Base-by-base conservation (phyloP, 2,113 vertebrate species). In the Mobula hypostoma region DNA sequence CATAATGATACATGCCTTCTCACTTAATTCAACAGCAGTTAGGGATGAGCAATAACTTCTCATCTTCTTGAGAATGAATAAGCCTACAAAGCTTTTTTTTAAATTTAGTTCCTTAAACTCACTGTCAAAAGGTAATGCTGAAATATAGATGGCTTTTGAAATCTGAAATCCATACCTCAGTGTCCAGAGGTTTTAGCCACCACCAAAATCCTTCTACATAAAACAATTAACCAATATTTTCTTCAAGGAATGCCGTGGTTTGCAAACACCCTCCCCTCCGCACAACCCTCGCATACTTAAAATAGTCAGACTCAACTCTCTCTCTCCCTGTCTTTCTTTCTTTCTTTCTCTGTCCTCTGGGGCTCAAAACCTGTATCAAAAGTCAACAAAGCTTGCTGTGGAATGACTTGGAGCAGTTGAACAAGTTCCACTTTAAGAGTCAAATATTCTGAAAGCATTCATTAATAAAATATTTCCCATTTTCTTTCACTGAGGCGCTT, bases 391-490 rank as follows among this genome's bases (percentile, higher is more conserved):
- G 91, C n/a, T 21, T 56, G 91, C 68, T 56, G 32, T 12, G 17
- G 70, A 32, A 66, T 93, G 4, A 76, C 36, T 48, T 36, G 9
- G 21, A 74, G 12, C 90, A 93, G 68, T 68, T 70, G 15, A 11
- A 6, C 17, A 72, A 74, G 83, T 70, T 93, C 68, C 40, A 15
- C 29, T 93, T 93, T 74, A 40, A 76, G 36, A 93, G 36, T 93
- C 68, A 24, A 74, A 48, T 36, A 27, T 93, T 93, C 90, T 72
- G 68, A 74, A 72, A 93, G 36, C 21, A 14, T 93, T 72, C 70
- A 74, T 93, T 74, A 48, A 93, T 93, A 93, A 93, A 76, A 93
- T 48, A 93, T 48, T 74, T 27, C 21, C 21, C 14, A 29, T 29
- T 63, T 93, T 14, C 61, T 93, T 29, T 40, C 70, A 19, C 91